These are phyloP conservation scores for Mesocentrotus franciscanus DNA, from an alignment of 53 echinoderm and acorn worm species.

Conservation along the genomic window DNA sequence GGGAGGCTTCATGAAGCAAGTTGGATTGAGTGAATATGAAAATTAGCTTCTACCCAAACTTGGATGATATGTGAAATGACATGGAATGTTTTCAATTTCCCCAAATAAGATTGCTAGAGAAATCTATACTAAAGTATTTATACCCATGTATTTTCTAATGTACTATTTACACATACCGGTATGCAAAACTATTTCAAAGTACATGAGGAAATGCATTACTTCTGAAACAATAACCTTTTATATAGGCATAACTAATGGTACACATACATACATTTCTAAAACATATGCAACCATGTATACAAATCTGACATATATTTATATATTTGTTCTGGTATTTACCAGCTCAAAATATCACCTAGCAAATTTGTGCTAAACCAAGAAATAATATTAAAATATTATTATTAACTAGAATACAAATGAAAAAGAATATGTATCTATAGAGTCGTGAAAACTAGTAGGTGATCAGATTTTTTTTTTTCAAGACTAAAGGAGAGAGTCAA, in stretches of 20 bases:
- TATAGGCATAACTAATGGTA: neutral
- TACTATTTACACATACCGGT: too few relatives aligned
- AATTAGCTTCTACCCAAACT: neutral
- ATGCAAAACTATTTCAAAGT: too few relatives aligned
- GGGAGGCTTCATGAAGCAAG: conserved; percentile 5
- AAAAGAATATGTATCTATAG: neutral
- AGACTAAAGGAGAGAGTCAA: neutral
- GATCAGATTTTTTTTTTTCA: neutral
- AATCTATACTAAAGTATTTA: neutral
- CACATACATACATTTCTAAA: neutral
- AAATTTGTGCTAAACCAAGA: neutral
- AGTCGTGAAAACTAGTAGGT: neutral
- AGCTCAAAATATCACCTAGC: neutral
- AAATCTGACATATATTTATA: neutral
- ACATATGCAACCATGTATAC: neutral
- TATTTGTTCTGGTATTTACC: neutral
- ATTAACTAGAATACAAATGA: neutral
- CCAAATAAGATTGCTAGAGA: neutral
- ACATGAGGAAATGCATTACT: too few relatives aligned
- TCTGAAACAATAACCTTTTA: neutral
- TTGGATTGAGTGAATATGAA: conserved; percentile 13
- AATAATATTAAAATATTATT: neutral
- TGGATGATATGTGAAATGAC: neutral
- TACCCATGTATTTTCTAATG: neutral
- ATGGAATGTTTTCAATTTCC: neutral